These are phyloP conservation scores for Mythimna lalbum DNA, from an alignment of 2,888 invertebrate genomes.

Conservation along the genomic window DNA sequence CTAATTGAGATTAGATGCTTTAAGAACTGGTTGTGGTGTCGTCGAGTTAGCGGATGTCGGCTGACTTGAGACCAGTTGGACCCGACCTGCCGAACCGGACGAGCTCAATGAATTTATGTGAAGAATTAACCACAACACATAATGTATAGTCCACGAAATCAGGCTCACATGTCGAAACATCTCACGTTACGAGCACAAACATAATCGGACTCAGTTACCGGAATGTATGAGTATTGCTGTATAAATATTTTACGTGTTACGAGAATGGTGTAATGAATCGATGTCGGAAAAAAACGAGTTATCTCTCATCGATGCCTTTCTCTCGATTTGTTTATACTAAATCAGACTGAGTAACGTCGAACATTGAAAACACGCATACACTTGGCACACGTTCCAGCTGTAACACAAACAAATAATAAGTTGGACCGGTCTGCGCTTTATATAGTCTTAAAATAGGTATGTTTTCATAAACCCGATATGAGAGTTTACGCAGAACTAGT, in stretches of 20 bases:
- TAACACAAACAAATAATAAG: conserved; percentile 86
- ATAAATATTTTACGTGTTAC: conserved; percentile 67
- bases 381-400: conserved; percentile 83
- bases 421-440: conserved; percentile 81
- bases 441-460: conserved; percentile 85
- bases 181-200: conserved; percentile 67
- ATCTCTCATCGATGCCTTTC: conserved; percentile 73
- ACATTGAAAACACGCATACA: conserved; percentile 79
- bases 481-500: conserved; percentile 87
- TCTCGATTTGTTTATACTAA: conserved; percentile 75
- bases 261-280: conserved; percentile 67
- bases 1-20: conserved; percentile 77
- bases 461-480: conserved; percentile 88
- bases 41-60: conserved; percentile 73
- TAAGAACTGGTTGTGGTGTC: conserved; percentile 69
- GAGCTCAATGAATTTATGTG: conserved; percentile 72
- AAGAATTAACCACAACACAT: conserved; percentile 70
- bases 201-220: conserved; percentile 65
- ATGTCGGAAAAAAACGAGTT: conserved; percentile 66
- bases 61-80: conserved; percentile 49
- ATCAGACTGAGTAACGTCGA: conserved; percentile 73
- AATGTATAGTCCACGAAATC: conserved; percentile 60
- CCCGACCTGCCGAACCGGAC: conserved; percentile 61
- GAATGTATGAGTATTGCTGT: conserved; percentile 60
- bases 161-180: conserved; percentile 65